Evolutionary conservation across 2,113 vertebrate genomes (phyloP), one percentile per base, ranked within the genome.

Genomic region (Tricholaema leucomelas): DNA sequence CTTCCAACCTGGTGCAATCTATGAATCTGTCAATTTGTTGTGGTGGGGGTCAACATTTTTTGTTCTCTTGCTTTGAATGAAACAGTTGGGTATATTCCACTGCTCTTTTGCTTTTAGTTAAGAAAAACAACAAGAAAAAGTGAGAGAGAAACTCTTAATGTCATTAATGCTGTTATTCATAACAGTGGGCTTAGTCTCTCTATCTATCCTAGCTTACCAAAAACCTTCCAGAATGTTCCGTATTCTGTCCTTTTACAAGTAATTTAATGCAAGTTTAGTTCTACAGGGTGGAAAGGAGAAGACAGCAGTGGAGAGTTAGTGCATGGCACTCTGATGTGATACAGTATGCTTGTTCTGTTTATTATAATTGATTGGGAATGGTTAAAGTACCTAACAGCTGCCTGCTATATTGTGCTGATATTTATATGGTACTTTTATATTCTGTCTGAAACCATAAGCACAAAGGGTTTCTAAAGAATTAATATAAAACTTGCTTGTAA

Each of bases 401-500:
- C 81, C 87, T 14, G 5, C 94, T 89, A 56, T 77, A 95, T 91
- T 92, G 85, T 88, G 70, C 86, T 94, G 96, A 95, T 96, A 91
- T 93, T 97, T 96, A 96, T 91, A 90, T 75, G 85, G 91, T 92
- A 70, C 87, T 85, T 96, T 96, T 96, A 97, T 92, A 96, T 85
- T 95, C 94, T 92, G 94, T 94, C 92, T 94, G 93, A 96, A 97
- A 96, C 95, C 80, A 60, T 87, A 94, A 95, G 92, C 97, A 95
- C 90, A 96, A 94, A 91, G 93, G 63, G 73, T 95, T 96, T 96
- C 90, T 85, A 97, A 97, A 95, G 90, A 97, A 96, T 95, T 95
- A 94, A 92, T 97, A 91, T 95, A 94, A 97, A 93, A 96, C 90
- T 94, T 95, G 83, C 93, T 78, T 94, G 94, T 90, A 95, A 97